These are phyloP conservation scores for Phalangium opilio DNA, from an alignment of 2,888 invertebrate genomes.

Conservation along the genomic window DNA sequence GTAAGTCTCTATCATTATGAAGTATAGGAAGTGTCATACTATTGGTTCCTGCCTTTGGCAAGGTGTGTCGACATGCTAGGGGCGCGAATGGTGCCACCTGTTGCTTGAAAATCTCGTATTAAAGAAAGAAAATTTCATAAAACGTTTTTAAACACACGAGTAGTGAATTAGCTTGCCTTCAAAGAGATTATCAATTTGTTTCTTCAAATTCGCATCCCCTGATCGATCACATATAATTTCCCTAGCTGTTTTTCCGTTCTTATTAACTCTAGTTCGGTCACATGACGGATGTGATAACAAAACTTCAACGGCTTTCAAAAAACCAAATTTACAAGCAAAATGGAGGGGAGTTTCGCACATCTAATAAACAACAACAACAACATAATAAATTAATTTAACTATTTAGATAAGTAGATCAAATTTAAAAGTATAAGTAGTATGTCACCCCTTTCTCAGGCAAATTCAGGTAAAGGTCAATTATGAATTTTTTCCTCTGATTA, in stretches of 20 bases:
- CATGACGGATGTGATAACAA: conserved; percentile 68
- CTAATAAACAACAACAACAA: conserved; percentile 23
- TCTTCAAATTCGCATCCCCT: neutral
- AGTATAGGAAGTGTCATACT: too few relatives aligned
- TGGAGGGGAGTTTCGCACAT: conserved; percentile 70
- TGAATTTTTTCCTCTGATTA: conserved; percentile 30
- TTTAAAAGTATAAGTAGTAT: too few relatives aligned
- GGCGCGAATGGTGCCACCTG: too few relatives aligned
- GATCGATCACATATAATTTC: conserved; percentile 31
- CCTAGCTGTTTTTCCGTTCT: conserved; percentile 52
- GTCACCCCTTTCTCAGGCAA: conserved; percentile 82
- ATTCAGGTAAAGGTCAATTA: conserved; percentile 79
- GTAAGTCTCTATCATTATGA: too few relatives aligned
- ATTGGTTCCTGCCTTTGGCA: too few relatives aligned
- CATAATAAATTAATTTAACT: neutral
- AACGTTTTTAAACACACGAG: too few relatives aligned
- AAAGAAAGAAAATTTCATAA: too few relatives aligned
- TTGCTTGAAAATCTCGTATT: too few relatives aligned
- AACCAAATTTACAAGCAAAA: conserved; percentile 80
- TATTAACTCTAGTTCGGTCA: conserved; percentile 53
- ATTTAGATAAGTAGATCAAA: too few relatives aligned
- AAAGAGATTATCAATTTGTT: neutral
- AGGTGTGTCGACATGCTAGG: too few relatives aligned
- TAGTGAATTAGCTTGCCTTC: too few relatives aligned
- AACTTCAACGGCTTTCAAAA: conserved; percentile 57